Conservation (phyloP, 2,797 vertebrate species). For the Dendrocincla fuliginosa region DNA sequence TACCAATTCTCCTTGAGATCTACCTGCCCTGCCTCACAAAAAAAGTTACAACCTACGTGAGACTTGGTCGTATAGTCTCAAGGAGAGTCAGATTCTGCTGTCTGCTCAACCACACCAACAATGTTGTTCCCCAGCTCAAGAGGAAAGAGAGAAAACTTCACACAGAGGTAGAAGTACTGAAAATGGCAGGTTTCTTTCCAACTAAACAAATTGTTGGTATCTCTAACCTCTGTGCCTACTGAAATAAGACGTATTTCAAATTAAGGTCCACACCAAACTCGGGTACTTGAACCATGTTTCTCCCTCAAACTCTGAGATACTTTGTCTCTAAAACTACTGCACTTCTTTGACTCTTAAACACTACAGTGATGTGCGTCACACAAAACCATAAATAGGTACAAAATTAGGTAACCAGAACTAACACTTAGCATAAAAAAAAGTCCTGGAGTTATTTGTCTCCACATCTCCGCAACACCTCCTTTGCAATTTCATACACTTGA, state of each 20-base stretch:
- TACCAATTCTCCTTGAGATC: background rate
- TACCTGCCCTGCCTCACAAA: background rate
- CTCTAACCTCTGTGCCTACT: background rate
- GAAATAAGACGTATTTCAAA: background rate
- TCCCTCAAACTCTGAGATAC: background rate
- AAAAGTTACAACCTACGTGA: background rate
- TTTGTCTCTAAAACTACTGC: background rate
- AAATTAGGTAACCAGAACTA: slow-evolving; percentile 67
- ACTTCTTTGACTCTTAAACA: background rate
- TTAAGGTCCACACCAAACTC: background rate
- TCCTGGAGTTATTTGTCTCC: slow-evolving; percentile 63
- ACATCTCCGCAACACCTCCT: slow-evolving; percentile 70
- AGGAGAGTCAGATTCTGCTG: background rate
- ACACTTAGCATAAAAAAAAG: slow-evolving; percentile 54
- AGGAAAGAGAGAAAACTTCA: background rate
- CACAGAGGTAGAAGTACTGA: background rate
- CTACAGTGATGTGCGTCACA: slow-evolving; percentile 26
- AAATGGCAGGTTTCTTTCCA: background rate
- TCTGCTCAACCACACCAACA: background rate
- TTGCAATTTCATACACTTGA: slow-evolving; percentile 63
- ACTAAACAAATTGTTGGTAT: background rate
- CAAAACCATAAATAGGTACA: slow-evolving; percentile 34
- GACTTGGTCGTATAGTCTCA: background rate
- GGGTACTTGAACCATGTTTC: background rate
- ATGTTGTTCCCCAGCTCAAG: background rate